Evolutionary conservation across 2,797 vertebrate genomes (phyloP).

Genomic region (Chelidonichthys spinosus): DNA sequence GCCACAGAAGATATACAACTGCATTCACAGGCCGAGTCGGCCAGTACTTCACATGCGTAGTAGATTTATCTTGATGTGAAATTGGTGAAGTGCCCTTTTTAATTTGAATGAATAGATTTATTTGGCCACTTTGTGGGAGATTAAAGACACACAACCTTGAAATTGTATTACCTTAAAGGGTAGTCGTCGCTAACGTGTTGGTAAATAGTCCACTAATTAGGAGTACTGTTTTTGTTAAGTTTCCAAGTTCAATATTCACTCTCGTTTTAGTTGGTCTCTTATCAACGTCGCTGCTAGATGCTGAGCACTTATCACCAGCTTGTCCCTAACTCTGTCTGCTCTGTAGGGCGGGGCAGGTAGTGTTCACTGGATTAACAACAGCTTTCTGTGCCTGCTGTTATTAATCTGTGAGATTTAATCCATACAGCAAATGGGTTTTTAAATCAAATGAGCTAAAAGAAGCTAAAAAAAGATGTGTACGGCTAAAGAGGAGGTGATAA

Average conservation of each 20-base stretch:
- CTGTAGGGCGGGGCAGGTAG: background rate
- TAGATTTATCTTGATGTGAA: background rate
- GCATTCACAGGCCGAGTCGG: background rate
- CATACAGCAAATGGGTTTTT: background rate
- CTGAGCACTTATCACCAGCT: background rate
- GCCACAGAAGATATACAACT: background rate
- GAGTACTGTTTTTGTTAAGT: no score
- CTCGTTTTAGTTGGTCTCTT: background rate
- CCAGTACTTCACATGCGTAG: background rate
- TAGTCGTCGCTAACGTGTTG: background rate
- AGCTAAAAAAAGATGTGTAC: background rate
- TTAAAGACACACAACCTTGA: background rate
- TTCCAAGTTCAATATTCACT: background rate
- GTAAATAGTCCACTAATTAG: background rate
- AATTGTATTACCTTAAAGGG: background rate
- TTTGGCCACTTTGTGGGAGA: background rate
- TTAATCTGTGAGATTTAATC: background rate
- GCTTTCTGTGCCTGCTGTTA: background rate
- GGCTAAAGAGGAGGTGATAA: slow-evolving; percentile 8
- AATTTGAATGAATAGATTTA: background rate
- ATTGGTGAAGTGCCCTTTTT: background rate
- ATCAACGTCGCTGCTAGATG: background rate
- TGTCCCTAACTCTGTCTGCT: background rate
- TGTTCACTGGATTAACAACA: background rate
- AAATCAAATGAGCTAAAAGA: slow-evolving; percentile 21